Percentiles rank a stretch among this genome's conserved stretches.
phyloP scores from a whole-genome alignment of 2,888 invertebrate species.

The Ommatoiulus sabulosus region DNA sequence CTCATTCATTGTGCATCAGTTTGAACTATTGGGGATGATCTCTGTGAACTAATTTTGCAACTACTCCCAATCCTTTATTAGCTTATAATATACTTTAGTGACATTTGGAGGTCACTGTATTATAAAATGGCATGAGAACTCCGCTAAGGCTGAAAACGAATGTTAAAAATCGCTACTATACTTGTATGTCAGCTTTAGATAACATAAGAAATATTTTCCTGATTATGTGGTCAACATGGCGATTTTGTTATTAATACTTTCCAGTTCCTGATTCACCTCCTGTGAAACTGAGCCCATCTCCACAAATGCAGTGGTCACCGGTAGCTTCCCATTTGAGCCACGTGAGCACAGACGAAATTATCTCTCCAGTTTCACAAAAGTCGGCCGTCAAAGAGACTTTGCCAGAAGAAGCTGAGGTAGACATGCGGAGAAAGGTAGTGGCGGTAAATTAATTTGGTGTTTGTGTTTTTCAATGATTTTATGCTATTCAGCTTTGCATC shows the following conservation, averaged over 20 bases:
- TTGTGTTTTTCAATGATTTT: background rate
- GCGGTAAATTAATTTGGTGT: constrained; percentile 57
- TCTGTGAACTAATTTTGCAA: too few species aligned
- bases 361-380: background rate
- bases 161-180: background rate
- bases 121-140: background rate
- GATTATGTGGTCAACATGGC: constrained; percentile 30
- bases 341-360: constrained; percentile 8
- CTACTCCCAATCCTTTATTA: too few species aligned
- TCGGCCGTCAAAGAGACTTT: constrained; percentile 25
- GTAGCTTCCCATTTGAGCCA: background rate
- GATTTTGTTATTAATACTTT: constrained; percentile 29
- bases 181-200: too few species aligned
- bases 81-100: too few species aligned
- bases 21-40: too few species aligned
- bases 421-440: constrained; percentile 58
- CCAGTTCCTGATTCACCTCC: constrained; percentile 42
- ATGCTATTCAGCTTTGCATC: constrained; percentile 10
- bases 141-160: constrained; percentile 4
- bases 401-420: constrained; percentile 58
- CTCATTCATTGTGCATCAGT: too few species aligned
- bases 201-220: background rate
- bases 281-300: background rate
- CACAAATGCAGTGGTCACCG: constrained; percentile 44
- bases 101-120: too few species aligned